These are phyloP conservation scores for Geotrupes spiniger DNA, from an alignment of 2,888 invertebrate genomes.

Conservation along the genomic window DNA sequence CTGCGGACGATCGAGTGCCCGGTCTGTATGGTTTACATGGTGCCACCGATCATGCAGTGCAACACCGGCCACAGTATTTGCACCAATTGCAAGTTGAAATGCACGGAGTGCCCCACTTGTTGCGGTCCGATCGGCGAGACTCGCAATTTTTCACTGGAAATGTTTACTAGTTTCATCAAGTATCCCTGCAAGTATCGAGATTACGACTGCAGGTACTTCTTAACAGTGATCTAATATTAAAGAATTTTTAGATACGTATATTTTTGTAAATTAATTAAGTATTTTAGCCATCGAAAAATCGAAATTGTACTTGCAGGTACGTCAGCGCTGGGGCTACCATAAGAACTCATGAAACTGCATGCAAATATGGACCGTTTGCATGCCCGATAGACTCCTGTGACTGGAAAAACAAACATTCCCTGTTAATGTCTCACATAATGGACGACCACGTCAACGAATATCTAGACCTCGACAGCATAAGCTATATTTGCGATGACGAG, in stretches of 20 bases:
- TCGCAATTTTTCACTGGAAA: constrained; percentile 41
- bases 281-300: constrained; percentile 6
- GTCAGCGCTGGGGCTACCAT: constrained; percentile 19
- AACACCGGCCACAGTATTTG: constrained; percentile 43
- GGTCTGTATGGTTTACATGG: constrained; percentile 42
- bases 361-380: constrained; percentile 25
- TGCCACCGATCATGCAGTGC: constrained; percentile 44
- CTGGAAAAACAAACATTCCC: constrained; percentile 25
- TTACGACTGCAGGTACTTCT: constrained; percentile 32
- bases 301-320: neutral
- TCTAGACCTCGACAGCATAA: constrained; percentile 32
- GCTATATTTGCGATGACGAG: constrained; percentile 8
- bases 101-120: constrained; percentile 40
- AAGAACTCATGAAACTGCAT: constrained; percentile 25
- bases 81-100: constrained; percentile 32
- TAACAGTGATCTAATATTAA: too few species aligned
- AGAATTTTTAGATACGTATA: neutral
- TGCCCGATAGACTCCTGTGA: constrained; percentile 28
- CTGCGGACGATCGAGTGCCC: constrained; percentile 41
- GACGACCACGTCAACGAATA: constrained; percentile 36
- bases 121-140: constrained; percentile 32
- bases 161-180: constrained; percentile 34
- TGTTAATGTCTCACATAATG: constrained; percentile 26
- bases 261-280: neutral
- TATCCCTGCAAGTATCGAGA: constrained; percentile 40